Evolutionary conservation across 1,140 invertebrate genomes (phyloP), one percentile per base, ranked within the genome.

Genomic region (Diachasmimorpha longicaudata): DNA sequence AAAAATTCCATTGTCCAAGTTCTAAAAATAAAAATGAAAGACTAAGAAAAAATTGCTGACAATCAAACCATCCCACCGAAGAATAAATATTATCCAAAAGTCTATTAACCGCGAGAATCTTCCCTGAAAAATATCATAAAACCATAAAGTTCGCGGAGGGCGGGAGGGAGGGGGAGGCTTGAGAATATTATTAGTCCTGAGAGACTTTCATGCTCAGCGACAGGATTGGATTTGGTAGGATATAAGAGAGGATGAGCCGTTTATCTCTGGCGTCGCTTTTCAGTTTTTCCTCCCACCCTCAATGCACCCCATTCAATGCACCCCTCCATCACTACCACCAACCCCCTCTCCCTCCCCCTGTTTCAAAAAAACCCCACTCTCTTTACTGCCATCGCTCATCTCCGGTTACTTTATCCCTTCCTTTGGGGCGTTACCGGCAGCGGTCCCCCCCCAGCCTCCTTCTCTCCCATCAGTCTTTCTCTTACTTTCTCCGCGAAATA

Each of bases 221-320:
- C 76, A 79, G 74, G 76, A 77, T 75, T 74, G 77, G 71, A 79
- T 79, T 77, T 77, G 77, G 75, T 70, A 74, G 81, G 75, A 80
- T 83, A 81, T 81, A 81, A 76, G 74, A 82, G 74, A 81, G 83
- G 85, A 87, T 88, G 85, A 88, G 87, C 86, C 86, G 86, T 88
- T 88, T 88, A 88, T 87, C 86, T 87, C 82, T 78, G 83, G 86
- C 84, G 83, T 88, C 86, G 85, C 86, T 87, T 88, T 87, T 86
- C 86, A 86, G 84, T 86, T 86, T 86, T 87, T 84, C 79, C 78
- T 63, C 78, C 75, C 69, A 21, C 48, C 14, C 48, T 3, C 48
- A 6, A 52, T 6, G 9, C 58, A 37, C 70, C 48, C 39, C 75
- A 76, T 75, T 78, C 70, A 78, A 52, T 72, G 55, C 79, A 70